Evolutionary conservation across 1,140 invertebrate species (phyloP).

Genomic region (Drosophila gunungcola): DNA sequence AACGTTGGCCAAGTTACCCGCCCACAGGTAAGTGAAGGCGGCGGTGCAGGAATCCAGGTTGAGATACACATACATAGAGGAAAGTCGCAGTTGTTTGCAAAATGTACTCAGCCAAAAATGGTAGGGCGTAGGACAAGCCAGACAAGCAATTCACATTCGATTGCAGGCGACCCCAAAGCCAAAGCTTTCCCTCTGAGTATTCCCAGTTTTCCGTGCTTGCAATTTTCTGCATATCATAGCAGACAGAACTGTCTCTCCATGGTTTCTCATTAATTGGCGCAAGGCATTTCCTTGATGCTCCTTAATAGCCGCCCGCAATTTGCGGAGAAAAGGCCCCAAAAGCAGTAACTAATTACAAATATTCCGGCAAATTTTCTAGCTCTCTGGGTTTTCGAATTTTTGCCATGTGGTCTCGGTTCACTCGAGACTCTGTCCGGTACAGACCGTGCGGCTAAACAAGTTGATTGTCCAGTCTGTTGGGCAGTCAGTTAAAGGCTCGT

Average conservation of each 20-base stretch:
- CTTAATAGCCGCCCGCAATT: constrained; percentile 47
- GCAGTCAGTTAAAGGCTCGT: constrained; percentile 79
- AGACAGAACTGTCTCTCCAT: constrained; percentile 34
- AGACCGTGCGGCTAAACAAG: constrained; percentile 59
- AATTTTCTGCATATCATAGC: constrained; percentile 74
- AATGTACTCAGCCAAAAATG: constrained; percentile 48
- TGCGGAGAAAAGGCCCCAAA: constrained; percentile 15
- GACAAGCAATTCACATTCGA: constrained; percentile 79
- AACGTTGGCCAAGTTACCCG: constrained; percentile 64
- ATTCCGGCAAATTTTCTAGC: constrained; percentile 49
- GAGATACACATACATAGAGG: background rate
- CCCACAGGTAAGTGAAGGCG: constrained; percentile 40
- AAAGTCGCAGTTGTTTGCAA: constrained; percentile 35
- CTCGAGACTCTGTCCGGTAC: constrained; percentile 20
- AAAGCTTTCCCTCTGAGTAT: constrained; percentile 9
- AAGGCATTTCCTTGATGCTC: constrained; percentile 41
- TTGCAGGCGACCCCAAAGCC: constrained; percentile 41
- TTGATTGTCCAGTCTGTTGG: constrained; percentile 47
- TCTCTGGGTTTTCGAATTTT: background rate
- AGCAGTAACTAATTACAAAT: constrained; percentile 68
- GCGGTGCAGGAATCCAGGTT: background rate
- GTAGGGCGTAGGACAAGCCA: constrained; percentile 46
- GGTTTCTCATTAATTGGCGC: constrained; percentile 51
- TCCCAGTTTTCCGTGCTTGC: constrained; percentile 33
- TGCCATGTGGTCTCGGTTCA: constrained; percentile 7